phyloP scores from a whole-genome alignment of 2,888 invertebrate species.

The Drosophila greeni region DNA sequence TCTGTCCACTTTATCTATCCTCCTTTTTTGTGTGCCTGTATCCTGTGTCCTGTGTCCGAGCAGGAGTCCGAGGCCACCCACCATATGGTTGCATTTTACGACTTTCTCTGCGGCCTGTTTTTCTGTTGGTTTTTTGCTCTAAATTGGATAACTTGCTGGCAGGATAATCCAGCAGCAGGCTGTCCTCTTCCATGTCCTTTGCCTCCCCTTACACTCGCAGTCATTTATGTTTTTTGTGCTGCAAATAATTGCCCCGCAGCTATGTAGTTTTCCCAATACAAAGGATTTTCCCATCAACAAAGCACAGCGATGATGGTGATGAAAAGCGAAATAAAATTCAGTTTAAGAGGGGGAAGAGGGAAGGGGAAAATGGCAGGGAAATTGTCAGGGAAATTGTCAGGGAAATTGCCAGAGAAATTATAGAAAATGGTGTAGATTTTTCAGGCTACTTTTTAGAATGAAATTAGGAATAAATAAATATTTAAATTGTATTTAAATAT shows the following conservation, averaged over 20 bases:
- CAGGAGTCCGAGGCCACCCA: slow-evolving; percentile 4
- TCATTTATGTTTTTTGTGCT: slow-evolving; percentile 9
- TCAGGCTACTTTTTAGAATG: too few species aligned
- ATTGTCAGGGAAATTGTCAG: too few species aligned
- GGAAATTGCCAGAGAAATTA: too few species aligned
- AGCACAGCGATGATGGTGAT: neutral
- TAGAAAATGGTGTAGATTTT: neutral
- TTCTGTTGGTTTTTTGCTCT: slow-evolving; percentile 9
- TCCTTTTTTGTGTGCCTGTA: neutral
- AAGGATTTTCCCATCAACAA: slow-evolving; percentile 12
- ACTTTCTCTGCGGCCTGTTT: slow-evolving; percentile 31
- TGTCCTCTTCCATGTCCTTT: neutral
- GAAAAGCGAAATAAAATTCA: neutral
- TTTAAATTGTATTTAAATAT: neutral
- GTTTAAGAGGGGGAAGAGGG: neutral
- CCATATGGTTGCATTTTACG: slow-evolving; percentile 51
- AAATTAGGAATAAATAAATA: neutral
- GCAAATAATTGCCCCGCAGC: slow-evolving; percentile 17
- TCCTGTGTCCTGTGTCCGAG: slow-evolving; percentile 2
- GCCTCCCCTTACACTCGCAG: neutral
- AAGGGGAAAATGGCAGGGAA: neutral
- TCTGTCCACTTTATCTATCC: slow-evolving; percentile 3
- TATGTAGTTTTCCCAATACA: slow-evolving; percentile 9
- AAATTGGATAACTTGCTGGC: slow-evolving; percentile 24
- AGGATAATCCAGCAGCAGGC: slow-evolving; percentile 5